Conservation (phyloP, 37 sponge, comb jelly and placozoan species). For the Aplysina aerophoba region DNA sequence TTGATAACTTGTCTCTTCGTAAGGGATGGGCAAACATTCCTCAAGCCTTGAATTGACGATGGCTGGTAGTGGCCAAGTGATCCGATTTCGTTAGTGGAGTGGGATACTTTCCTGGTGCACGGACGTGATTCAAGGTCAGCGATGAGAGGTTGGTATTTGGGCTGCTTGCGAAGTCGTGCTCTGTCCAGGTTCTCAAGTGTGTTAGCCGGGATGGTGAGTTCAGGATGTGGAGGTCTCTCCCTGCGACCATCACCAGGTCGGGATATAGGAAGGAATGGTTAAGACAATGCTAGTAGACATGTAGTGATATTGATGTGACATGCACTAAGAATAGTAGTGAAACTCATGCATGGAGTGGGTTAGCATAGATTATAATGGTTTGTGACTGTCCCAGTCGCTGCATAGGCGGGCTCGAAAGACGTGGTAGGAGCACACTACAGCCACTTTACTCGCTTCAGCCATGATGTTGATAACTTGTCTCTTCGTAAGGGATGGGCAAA, state of each 20-base stretch:
- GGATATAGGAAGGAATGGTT: background rate
- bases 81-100: background rate
- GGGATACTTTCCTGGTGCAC: background rate
- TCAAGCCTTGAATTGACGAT: background rate
- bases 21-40: background rate
- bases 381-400: constrained; percentile 1
- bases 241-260: too few species aligned
- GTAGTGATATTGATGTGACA: background rate
- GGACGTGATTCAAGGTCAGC: background rate
- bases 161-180: background rate
- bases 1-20: background rate
- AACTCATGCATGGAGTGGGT: background rate
- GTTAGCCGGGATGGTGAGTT: too few species aligned
- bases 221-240: too few species aligned
- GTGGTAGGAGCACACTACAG: background rate
- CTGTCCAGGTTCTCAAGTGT: background rate
- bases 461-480: background rate
- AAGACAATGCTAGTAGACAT: background rate
- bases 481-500: background rate
- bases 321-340: background rate
- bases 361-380: background rate
- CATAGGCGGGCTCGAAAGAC: background rate
- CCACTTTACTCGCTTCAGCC: background rate
- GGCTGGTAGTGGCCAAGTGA: background rate
- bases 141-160: background rate